phyloP scores from a whole-genome alignment of 64 coral and sea anemone species.

The Trachythela sp. region DNA sequence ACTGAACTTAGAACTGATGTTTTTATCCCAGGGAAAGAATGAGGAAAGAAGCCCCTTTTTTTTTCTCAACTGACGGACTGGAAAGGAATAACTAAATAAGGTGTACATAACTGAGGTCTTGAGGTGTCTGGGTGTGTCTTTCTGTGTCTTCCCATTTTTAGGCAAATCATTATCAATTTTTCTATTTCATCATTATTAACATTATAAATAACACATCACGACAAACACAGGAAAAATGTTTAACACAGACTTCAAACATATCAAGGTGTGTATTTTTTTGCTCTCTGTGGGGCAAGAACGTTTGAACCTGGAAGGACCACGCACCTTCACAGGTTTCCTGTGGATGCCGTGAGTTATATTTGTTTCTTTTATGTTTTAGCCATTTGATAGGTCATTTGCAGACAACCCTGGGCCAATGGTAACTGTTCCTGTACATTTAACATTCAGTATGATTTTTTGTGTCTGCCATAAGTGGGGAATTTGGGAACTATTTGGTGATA shows the following conservation, averaged over 20 bases:
- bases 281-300: neutral
- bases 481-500: too few relatives aligned
- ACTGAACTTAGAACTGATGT: neutral
- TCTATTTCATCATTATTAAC: too few relatives aligned
- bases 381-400: constrained; percentile 92
- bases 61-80: constrained; percentile 93
- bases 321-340: too few relatives aligned
- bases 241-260: constrained; percentile 94
- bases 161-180: too few relatives aligned
- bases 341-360: neutral
- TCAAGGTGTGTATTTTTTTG: constrained; percentile 62
- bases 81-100: too few relatives aligned
- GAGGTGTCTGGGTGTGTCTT: too few relatives aligned
- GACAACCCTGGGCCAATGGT: constrained; percentile 99
- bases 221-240: constrained; percentile 99
- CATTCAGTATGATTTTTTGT: too few relatives aligned
- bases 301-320: too few relatives aligned
- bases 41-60: constrained; percentile 94
- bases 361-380: constrained; percentile 46
- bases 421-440: neutral
- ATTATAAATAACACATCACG: too few relatives aligned
- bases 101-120: too few relatives aligned
- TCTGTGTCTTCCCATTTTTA: too few relatives aligned
- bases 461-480: too few relatives aligned
- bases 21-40: constrained; percentile 77